phyloP scores from a whole-genome alignment of 2,888 invertebrate genomes.

The Busseola fusca region DNA sequence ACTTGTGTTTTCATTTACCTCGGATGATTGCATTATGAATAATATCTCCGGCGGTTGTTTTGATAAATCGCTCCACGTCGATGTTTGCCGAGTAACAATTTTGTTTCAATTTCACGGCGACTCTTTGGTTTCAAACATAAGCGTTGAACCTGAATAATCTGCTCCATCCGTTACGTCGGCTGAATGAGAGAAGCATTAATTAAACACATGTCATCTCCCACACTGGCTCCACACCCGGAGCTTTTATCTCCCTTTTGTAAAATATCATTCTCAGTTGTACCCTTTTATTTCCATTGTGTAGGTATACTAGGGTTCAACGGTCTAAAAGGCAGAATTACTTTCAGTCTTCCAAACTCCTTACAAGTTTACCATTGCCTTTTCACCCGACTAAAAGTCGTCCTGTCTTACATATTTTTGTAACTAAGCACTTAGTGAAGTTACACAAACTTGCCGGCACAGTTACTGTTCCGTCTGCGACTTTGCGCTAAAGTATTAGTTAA shows the following conservation, averaged over 20 bases:
- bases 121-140: constrained; percentile 57
- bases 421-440: constrained; percentile 24
- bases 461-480: constrained; percentile 5
- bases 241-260: constrained; percentile 69
- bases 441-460: constrained; percentile 19
- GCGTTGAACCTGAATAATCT: constrained; percentile 71
- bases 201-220: constrained; percentile 78
- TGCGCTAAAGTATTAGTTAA: constrained; percentile 33
- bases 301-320: constrained; percentile 29
- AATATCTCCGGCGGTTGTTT: constrained; percentile 25
- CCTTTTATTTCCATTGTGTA: constrained; percentile 62
- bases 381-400: neutral
- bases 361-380: constrained; percentile 8
- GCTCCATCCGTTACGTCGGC: constrained; percentile 65
- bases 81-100: constrained; percentile 33
- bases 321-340: constrained; percentile 25
- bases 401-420: constrained; percentile 25
- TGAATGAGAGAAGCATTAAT: constrained; percentile 74
- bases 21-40: constrained; percentile 50
- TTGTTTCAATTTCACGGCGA: constrained; percentile 44
- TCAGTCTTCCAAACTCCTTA: neutral
- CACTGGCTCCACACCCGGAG: constrained; percentile 62
- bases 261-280: constrained; percentile 65
- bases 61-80: constrained; percentile 20
- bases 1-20: constrained; percentile 48